Evolutionary conservation across 2,888 invertebrate genomes (phyloP), one percentile per base, ranked within the genome.

Genomic region (Cosmopolites sordidus): DNA sequence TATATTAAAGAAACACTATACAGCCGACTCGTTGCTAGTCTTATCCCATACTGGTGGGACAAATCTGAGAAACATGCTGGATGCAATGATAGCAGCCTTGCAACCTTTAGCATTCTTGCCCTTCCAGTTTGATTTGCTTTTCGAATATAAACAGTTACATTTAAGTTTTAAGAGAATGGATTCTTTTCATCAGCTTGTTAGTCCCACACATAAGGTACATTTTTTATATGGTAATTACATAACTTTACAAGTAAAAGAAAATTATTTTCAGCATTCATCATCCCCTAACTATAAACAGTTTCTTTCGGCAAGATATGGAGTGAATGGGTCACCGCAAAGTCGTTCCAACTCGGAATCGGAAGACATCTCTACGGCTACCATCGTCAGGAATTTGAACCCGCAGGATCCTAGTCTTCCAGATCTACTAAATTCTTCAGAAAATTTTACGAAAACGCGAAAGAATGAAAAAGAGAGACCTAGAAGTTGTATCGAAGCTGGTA

Each of bases 51-150:
- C 81, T 4, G 82, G 82, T 0, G 80, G 82, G 51, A 73, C 79
- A 17, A 79, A 82, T 42, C 77, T 82, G 64, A 76, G 81, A 59
- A 78, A 81, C 17, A 74, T 85, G 42, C 79, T 89, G 64, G 89
- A 91, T 69, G 82, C 85, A 33, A 77, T 94, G 65, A 78, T 92
- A 46, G 80, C 84, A 51, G 83, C 88, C 48, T 76, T 93, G 40
- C 88, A 90, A 71, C 88, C 91, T 0, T 76, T 94, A 45, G 83
- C 88, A 30, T 81, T 87, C 51, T 77, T 89, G 51, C 89, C 89
- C 11, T 92, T 92, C 76, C 84, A 87, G 61, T 77, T 92, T 60
- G 91, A 92, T 71, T 79, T 89, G 57, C 79, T 89, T 68, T 88
- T 87, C 68, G 89, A 90, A 71, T 86, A 86, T 73, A 79, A 86